Evolutionary conservation across 2,888 invertebrate genomes (phyloP).

Genomic region (Polydesmus complanatus): DNA sequence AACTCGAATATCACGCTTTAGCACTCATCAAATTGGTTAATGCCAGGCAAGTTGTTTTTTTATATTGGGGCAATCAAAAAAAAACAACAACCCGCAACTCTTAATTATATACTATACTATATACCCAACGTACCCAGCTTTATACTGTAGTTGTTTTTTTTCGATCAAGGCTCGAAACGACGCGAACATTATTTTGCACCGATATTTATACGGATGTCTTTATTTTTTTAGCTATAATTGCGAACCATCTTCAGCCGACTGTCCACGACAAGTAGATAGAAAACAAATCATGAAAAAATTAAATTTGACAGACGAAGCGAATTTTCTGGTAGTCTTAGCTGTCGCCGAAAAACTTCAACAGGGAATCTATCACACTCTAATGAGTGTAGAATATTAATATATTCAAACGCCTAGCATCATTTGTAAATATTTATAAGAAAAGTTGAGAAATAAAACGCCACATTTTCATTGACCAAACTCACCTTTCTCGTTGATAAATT

Average conservation of each 20-base stretch:
- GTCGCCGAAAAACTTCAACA: slow-evolving; percentile 17
- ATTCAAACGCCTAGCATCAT: too few relatives aligned
- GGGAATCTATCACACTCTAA: slow-evolving; percentile 10
- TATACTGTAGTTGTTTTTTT: too few relatives aligned
- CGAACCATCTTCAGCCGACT: background rate
- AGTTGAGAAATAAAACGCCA: too few relatives aligned
- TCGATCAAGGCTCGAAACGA: too few relatives aligned
- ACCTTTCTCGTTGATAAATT: too few relatives aligned
- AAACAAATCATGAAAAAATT: slow-evolving; percentile 8
- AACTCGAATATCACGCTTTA: slow-evolving; percentile 11
- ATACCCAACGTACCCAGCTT: too few relatives aligned
- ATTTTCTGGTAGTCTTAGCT: slow-evolving; percentile 14
- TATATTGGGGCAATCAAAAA: too few relatives aligned
- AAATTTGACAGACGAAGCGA: slow-evolving; percentile 9
- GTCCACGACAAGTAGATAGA: background rate
- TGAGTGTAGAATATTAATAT: background rate
- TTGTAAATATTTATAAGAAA: too few relatives aligned
- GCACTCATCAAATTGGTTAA: slow-evolving; percentile 8
- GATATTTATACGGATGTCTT: too few relatives aligned
- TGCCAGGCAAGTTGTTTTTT: background rate
- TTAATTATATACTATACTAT: too few relatives aligned
- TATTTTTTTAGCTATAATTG: background rate
- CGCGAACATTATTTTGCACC: background rate
- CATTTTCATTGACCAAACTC: too few relatives aligned
- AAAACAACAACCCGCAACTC: too few relatives aligned